phyloP scores from a whole-genome alignment of 2,888 invertebrate genomes.

The Parnassius mnemosyne region DNA sequence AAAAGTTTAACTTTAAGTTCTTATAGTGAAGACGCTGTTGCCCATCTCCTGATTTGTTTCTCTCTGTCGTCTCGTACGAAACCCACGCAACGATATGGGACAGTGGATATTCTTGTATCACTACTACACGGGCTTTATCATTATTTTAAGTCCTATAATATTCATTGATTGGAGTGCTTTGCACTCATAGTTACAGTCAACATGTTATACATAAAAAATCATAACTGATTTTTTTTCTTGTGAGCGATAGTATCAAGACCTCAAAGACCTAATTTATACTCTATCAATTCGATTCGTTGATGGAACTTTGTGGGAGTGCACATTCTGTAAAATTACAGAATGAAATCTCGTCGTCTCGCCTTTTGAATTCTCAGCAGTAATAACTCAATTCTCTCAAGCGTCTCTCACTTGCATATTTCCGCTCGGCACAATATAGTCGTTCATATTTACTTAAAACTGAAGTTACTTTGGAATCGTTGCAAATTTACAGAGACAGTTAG shows the following conservation, averaged over 20 bases:
- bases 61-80: too few relatives aligned
- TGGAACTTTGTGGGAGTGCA: background rate
- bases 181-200: too few relatives aligned
- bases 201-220: background rate
- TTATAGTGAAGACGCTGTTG: too few relatives aligned
- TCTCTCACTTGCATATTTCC: conserved; percentile 7
- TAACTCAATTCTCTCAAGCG: conserved; percentile 17
- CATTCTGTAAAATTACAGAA: conserved; percentile 7
- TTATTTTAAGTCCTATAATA: too few relatives aligned
- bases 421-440: background rate
- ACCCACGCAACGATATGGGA: too few relatives aligned
- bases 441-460: conserved; percentile 10
- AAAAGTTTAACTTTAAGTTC: too few relatives aligned
- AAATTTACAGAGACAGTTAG: background rate
- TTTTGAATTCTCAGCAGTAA: conserved; percentile 4
- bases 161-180: too few relatives aligned
- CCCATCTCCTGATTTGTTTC: too few relatives aligned
- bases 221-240: background rate
- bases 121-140: too few relatives aligned
- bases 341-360: background rate
- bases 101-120: too few relatives aligned
- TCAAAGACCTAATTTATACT: background rate
- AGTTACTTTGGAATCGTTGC: background rate
- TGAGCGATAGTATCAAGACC: background rate
- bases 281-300: background rate